Conservation (phyloP, 2,113 vertebrate genomes). For the Salminus brasiliensis region DNA sequence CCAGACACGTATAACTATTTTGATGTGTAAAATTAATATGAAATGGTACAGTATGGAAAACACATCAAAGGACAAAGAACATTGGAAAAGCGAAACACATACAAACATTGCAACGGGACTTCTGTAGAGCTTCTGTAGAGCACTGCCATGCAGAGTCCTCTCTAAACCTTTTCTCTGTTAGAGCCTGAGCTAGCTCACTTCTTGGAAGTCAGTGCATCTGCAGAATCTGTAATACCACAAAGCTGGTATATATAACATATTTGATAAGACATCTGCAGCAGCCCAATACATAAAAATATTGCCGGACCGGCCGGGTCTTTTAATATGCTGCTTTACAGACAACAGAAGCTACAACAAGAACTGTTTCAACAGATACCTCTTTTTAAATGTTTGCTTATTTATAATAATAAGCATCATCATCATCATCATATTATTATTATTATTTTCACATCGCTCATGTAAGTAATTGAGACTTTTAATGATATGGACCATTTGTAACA, state of each 20-base stretch:
- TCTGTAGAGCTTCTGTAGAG: background rate
- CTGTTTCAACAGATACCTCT: background rate
- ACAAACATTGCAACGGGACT: background rate
- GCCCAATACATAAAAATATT: background rate
- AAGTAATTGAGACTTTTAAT: background rate
- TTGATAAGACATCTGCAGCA: background rate
- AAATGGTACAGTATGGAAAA: background rate
- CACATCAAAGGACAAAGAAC: background rate
- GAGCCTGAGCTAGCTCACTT: background rate
- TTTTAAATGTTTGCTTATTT: no score
- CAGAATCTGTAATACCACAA: background rate
- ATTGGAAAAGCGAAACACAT: background rate
- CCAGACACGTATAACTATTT: background rate
- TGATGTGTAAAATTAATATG: background rate
- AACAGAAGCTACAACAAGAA: background rate
- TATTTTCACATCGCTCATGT: background rate
- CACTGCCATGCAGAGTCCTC: background rate
- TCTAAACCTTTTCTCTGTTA: background rate
- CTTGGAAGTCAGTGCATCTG: background rate
- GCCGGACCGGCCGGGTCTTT: background rate
- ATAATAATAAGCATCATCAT: rapidly evolving
- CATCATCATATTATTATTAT: background rate
- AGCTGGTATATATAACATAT: background rate
- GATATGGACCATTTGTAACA: background rate
- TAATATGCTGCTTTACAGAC: background rate